Conservation (phyloP, 2,888 invertebrate genomes). For the Adelognathus sp. region DNA sequence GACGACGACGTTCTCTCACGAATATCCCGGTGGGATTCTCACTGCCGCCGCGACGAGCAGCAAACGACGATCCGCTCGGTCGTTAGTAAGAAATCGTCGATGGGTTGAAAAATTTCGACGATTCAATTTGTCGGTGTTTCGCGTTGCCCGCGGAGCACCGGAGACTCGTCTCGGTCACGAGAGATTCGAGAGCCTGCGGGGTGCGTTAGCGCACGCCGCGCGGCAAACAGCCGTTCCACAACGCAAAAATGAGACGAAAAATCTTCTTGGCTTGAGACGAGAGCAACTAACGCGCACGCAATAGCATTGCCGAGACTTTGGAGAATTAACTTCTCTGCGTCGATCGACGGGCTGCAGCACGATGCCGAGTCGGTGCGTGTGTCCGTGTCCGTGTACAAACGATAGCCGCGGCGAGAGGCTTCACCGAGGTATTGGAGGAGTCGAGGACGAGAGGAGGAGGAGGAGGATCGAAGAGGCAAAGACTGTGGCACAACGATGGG, state of each 20-base stretch:
- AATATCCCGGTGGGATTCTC: conserved; percentile 4
- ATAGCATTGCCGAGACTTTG: conserved; percentile 9
- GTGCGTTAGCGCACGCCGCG: conserved; percentile 71
- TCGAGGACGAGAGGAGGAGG: conserved; percentile 24
- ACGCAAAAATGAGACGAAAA: conserved; percentile 62
- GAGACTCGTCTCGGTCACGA: conserved; percentile 14
- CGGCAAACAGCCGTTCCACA: conserved; percentile 70
- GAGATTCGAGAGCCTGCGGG: conserved; percentile 63
- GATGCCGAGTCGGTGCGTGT: conserved; percentile 26
- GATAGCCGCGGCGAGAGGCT: background rate
- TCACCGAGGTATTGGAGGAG: conserved; percentile 22
- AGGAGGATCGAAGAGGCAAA: conserved; percentile 50
- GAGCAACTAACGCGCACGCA: conserved; percentile 26
- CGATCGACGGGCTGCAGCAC: conserved; percentile 3
- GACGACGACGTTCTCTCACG: background rate
- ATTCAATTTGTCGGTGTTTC: conserved; percentile 78
- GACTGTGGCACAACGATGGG: conserved; percentile 43
- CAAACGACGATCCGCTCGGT: conserved; percentile 46
- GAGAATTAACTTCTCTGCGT: conserved; percentile 20
- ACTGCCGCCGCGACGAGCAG: background rate
- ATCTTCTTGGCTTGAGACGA: conserved; percentile 69
- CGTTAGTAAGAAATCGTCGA: conserved; percentile 65
- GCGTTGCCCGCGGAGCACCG: conserved; percentile 38
- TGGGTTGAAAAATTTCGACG: conserved; percentile 72
- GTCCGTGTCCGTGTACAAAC: conserved; percentile 13